Evolutionary conservation across 1,140 invertebrate genomes (phyloP).

Genomic region (Mizuhopecten yessoensis): DNA sequence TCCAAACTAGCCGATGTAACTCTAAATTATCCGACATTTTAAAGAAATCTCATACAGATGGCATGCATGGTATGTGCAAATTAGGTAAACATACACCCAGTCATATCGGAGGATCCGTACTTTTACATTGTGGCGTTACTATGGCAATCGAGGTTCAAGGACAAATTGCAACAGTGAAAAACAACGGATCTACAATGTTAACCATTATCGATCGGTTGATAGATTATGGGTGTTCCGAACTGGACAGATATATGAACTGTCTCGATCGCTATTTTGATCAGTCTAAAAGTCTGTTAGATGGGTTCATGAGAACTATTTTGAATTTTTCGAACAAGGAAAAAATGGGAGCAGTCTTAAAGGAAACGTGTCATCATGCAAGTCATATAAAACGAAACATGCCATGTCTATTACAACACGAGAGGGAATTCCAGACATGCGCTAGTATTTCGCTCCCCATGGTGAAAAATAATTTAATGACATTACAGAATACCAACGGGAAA

Average conservation of each 20-base stretch:
- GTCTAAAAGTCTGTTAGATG: not conserved
- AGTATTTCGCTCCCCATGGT: not conserved
- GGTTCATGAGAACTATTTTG: not conserved
- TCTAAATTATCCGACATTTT: not conserved
- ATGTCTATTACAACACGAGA: not conserved
- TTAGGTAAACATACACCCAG: not conserved
- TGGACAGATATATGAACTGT: conserved; percentile 2
- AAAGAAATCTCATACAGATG: conserved; percentile 3
- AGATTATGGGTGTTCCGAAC: not conserved
- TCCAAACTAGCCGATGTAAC: not conserved
- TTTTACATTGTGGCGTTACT: not conserved
- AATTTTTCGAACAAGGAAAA: not conserved
- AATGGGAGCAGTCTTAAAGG: not conserved
- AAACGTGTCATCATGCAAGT: not conserved
- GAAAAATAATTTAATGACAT: not conserved
- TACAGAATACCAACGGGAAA: not conserved
- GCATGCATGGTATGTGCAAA: not conserved
- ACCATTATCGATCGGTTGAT: not conserved
- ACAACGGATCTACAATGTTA: not conserved
- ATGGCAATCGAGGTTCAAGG: not conserved
- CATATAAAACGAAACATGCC: not conserved
- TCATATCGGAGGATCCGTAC: not conserved
- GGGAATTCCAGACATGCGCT: conserved; percentile 10
- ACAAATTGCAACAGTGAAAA: not conserved
- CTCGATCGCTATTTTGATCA: not conserved